Base-by-base conservation (phyloP, 2,888 invertebrate genomes). In the Drosophila kambysellisi region DNA sequence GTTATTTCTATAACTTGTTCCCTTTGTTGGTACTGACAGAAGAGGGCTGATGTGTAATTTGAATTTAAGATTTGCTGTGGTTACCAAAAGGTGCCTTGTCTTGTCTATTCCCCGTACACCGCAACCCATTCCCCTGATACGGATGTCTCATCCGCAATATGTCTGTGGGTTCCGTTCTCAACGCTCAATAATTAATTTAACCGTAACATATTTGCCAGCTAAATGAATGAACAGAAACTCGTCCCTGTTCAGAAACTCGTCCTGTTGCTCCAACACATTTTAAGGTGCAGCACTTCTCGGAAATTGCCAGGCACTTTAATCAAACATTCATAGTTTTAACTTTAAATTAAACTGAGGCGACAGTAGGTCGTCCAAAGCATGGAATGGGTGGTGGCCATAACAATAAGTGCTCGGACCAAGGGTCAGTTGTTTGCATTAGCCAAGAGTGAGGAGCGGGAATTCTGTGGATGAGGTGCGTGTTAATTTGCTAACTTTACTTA, bases 51-150 rank as follows among this genome's bases (percentile, higher is more conserved):
- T 89, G 81, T 82, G 90, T 90, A 90, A 90, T 88, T 88, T 88
- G 85, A 88, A 88, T 88, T 88, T 88, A 90, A 88, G 90, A 88
- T 88, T 90, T 88, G 70, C 89, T 89, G 88, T 69, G 90, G 82
- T 74, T 78, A 69, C 82, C 77, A 83, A 69, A 84, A 87, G 82
- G 87, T 90, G 80, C 76, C 76, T 54, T 71, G 68, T 52, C 71
- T 59, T 52, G 61, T 51, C 66, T 11, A 59, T 25, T 25, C 20
- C 17, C 9, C 33, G 37, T 17, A 39, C 32, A 30, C 35, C 1
- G 9, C 56, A 41, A 30, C 15, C 43, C 11, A 8, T 29, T 25
- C 59, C 20, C 46, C 35, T 7, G 9, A 4, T 4, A 4, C 0
- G 67, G 58, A 62, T 64, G 70, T 74, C 64, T 69, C 73, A 73